These are phyloP conservation scores for Chaetops frenatus DNA, from an alignment of 2,113 vertebrate genomes.

Conservation along the genomic window DNA sequence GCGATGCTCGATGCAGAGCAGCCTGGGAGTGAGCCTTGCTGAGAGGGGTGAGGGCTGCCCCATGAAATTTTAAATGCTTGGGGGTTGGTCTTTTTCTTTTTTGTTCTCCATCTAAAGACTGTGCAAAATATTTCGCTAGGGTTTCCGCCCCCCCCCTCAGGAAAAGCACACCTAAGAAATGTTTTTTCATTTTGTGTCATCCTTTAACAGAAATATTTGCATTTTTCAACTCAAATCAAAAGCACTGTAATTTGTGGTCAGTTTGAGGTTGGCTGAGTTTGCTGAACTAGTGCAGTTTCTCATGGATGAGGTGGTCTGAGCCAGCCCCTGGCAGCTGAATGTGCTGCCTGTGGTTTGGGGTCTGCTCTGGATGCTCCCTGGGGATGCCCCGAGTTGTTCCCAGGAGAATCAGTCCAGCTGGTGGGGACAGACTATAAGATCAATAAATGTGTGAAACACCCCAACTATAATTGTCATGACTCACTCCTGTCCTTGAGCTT, in stretches of 20 bases:
- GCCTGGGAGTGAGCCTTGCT: neutral
- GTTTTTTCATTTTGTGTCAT: neutral
- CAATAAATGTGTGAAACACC: neutral
- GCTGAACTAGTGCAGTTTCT: neutral
- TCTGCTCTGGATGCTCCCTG: neutral
- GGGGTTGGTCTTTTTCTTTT: neutral
- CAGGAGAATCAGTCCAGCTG: neutral
- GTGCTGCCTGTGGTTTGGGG: neutral
- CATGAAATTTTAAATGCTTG: neutral
- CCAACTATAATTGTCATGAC: neutral
- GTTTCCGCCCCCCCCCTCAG: rapidly evolving
- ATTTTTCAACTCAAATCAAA: neutral
- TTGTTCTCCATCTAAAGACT: neutral
- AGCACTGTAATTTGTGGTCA: neutral
- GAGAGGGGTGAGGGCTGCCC: neutral
- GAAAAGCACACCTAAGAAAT: neutral
- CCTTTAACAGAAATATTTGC: neutral
- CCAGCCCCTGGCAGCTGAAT: neutral
- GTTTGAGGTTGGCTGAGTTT: neutral
- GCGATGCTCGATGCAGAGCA: neutral
- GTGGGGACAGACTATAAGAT: neutral
- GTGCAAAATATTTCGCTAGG: neutral
- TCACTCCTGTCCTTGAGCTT: neutral
- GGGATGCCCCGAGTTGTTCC: neutral
- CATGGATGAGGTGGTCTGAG: neutral